A percentile compares a stretch with the other conserved stretches of the same genome.
Conservation (phyloP, 2,888 invertebrate species). For the Lasioglossum leucozonium region DNA sequence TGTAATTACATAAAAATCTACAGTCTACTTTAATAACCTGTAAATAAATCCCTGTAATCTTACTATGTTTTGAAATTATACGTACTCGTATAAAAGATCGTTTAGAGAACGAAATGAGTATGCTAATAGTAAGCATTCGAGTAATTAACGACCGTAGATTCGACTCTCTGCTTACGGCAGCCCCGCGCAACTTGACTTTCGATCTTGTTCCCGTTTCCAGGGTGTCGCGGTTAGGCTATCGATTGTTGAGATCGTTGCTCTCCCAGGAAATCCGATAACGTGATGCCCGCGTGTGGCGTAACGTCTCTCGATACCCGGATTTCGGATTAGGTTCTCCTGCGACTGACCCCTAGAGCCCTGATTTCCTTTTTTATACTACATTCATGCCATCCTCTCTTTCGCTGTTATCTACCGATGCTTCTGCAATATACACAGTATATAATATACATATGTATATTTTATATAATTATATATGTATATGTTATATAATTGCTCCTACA, state of each 20-base stretch:
- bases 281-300: constrained; percentile 34
- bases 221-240: constrained; percentile 9
- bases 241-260: constrained; percentile 51
- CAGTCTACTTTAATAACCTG: too few relatives aligned
- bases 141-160: background rate
- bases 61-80: too few relatives aligned
- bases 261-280: constrained; percentile 59
- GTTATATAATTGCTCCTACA: background rate
- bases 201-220: constrained; percentile 32
- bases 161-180: background rate
- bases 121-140: background rate
- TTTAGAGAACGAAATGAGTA: too few relatives aligned
- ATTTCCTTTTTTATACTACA: background rate
- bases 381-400: background rate
- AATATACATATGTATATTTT: background rate
- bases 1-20: too few relatives aligned
- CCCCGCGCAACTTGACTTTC: background rate
- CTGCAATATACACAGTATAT: background rate
- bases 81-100: too few relatives aligned
- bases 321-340: background rate
- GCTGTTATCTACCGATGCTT: background rate
- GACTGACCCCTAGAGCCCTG: background rate
- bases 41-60: too few relatives aligned
- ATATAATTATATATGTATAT: too few relatives aligned
- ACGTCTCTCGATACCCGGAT: constrained; percentile 30